Conservation (phyloP, 1,140 invertebrate genomes). For the Amyelois transitella region DNA sequence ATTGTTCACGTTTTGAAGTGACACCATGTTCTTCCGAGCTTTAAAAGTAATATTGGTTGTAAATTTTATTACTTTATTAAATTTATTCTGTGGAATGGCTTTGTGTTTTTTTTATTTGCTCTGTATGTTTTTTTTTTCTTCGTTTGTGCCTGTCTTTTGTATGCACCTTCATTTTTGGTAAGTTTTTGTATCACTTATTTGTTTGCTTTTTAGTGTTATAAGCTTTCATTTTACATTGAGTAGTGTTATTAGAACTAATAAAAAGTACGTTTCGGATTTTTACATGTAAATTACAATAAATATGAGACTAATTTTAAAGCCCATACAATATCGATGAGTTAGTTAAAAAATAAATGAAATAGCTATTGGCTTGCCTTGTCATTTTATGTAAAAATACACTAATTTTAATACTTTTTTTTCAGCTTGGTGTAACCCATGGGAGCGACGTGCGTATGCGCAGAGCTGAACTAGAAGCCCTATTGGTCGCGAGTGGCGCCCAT, state of each 20-base stretch:
- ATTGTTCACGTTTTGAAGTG: slow-evolving; percentile 49
- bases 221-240: background rate
- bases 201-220: slow-evolving; percentile 14
- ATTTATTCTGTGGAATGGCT: slow-evolving; percentile 66
- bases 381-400: slow-evolving; percentile 1
- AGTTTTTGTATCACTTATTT: slow-evolving; percentile 24
- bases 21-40: slow-evolving; percentile 63
- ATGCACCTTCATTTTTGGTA: slow-evolving; percentile 31
- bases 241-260: background rate
- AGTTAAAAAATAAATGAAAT: background rate
- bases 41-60: slow-evolving; percentile 69
- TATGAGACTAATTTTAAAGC: too few species aligned
- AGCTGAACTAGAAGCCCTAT: slow-evolving; percentile 61
- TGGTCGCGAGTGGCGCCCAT: slow-evolving; percentile 40
- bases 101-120: slow-evolving; percentile 48
- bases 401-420: slow-evolving; percentile 9
- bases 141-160: slow-evolving; percentile 43
- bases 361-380: background rate
- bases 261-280: slow-evolving; percentile 10
- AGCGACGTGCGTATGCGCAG: slow-evolving; percentile 65
- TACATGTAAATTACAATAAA: slow-evolving; percentile 10
- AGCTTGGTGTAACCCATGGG: slow-evolving; percentile 64
- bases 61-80: slow-evolving; percentile 66
- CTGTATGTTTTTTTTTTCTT: slow-evolving; percentile 35
- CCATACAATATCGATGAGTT: background rate